phyloP scores from a whole-genome alignment of 2,113 vertebrate species.

The Carettochelys insculpta region DNA sequence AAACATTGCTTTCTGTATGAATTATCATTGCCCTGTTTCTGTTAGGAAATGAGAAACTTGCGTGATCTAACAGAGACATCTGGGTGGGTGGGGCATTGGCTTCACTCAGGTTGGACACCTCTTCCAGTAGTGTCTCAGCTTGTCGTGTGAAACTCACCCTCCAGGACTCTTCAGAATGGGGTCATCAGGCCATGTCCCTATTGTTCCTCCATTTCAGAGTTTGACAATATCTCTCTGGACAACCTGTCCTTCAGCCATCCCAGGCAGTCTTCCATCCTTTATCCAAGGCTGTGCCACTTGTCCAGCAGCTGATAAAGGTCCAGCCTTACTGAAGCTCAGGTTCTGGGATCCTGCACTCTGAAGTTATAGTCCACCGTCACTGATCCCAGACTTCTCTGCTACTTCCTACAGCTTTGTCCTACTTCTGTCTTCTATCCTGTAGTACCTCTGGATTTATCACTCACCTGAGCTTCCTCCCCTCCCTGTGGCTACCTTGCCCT shows the following conservation, averaged over 20 bases:
- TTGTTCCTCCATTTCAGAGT: not conserved
- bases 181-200: not conserved
- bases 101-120: not conserved
- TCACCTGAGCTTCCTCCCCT: not conserved
- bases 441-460: no score
- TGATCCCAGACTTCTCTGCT: not conserved
- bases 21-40: not conserved
- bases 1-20: not conserved
- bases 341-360: not conserved
- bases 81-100: not conserved
- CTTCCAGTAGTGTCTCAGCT: not conserved
- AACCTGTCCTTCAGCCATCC: not conserved
- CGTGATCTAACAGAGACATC: not conserved
- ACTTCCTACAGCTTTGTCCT: not conserved
- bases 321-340: no score
- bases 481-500: not conserved
- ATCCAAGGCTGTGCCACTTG: not conserved
- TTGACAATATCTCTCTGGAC: not conserved
- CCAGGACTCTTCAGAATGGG: not conserved
- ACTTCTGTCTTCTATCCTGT: not conserved
- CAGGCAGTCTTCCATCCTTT: not conserved
- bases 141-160: not conserved
- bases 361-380: not conserved
- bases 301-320: not conserved
- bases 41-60: not conserved